Evolutionary conservation across 1,140 invertebrate genomes (phyloP).

Genomic region (Colletes latitarsis): DNA sequence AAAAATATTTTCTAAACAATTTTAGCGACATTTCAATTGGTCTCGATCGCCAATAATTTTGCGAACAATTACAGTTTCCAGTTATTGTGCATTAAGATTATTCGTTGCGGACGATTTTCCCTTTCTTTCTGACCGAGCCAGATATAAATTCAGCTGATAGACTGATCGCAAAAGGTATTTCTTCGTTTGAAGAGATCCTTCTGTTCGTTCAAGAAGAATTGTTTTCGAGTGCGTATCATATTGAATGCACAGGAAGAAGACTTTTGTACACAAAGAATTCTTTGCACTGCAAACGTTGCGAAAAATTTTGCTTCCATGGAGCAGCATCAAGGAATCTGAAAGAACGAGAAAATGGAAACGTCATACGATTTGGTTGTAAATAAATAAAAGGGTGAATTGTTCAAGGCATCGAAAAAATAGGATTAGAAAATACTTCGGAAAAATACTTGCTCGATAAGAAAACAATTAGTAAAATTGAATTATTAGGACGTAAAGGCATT

Average conservation of each 20-base stretch:
- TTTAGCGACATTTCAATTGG: not conserved
- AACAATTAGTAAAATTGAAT: no score
- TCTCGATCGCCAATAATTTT: not conserved
- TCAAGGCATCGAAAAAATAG: no score
- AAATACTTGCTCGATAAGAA: no score
- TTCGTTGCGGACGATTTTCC: no score
- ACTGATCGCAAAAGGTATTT: conserved; percentile 25
- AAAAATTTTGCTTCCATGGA: conserved; percentile 5
- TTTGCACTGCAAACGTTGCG: conserved; percentile 7
- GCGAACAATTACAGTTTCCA: no score
- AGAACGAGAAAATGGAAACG: not conserved
- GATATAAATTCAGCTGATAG: conserved; percentile 24
- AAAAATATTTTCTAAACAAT: not conserved
- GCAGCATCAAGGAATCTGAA: not conserved
- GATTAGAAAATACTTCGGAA: no score
- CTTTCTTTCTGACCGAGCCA: no score
- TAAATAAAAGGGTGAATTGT: not conserved
- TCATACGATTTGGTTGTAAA: conserved; percentile 15
- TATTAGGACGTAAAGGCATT: no score
- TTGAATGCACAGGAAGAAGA: conserved; percentile 16
- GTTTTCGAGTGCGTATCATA: conserved; percentile 32
- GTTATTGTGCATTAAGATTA: not conserved
- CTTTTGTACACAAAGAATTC: not conserved
- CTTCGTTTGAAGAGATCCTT: conserved; percentile 23
- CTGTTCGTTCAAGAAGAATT: conserved; percentile 29